A percentile compares a stretch with the other conserved stretches of the same genome.
Evolutionary conservation across 2,888 invertebrate genomes (phyloP).

Genomic region (Tortrix viridana): DNA sequence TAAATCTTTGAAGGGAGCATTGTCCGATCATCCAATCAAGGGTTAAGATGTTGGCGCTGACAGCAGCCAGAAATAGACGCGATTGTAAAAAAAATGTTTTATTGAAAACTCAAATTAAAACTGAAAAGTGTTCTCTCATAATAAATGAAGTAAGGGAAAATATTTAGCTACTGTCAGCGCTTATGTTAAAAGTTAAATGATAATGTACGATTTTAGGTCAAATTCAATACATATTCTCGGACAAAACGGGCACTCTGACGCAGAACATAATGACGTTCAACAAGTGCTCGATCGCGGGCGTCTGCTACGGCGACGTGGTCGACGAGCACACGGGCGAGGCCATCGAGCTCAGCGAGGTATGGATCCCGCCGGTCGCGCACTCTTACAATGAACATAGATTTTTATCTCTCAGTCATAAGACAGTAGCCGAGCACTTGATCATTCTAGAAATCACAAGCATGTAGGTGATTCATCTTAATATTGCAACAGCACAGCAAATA

Average conservation of each 20-base stretch:
- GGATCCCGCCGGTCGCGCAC: not conserved
- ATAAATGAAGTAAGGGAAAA: no score
- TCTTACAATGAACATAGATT: conserved; percentile 8
- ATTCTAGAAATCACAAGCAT: conserved; percentile 52
- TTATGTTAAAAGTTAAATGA: no score
- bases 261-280: conserved; percentile 99
- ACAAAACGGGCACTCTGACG: conserved; percentile 99
- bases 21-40: no score
- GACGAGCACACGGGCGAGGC: conserved; percentile 95
- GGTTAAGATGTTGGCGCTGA: no score
- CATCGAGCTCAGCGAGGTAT: conserved; percentile 93
- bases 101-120: no score
- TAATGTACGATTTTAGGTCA: conserved; percentile 84
- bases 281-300: conserved; percentile 97
- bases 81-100: no score
- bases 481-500: conserved; percentile 31
- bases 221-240: conserved; percentile 99
- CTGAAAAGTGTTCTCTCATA: no score
- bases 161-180: no score
- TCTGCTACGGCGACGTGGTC: conserved; percentile 95
- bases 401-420: conserved; percentile 23
- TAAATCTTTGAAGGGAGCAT: no score
- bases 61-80: no score
- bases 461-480: conserved; percentile 51
- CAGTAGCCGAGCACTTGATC: conserved; percentile 47